These are phyloP conservation scores for Marcusenius ussheri DNA, from an alignment of 2,113 vertebrate species.

Conservation along the genomic window DNA sequence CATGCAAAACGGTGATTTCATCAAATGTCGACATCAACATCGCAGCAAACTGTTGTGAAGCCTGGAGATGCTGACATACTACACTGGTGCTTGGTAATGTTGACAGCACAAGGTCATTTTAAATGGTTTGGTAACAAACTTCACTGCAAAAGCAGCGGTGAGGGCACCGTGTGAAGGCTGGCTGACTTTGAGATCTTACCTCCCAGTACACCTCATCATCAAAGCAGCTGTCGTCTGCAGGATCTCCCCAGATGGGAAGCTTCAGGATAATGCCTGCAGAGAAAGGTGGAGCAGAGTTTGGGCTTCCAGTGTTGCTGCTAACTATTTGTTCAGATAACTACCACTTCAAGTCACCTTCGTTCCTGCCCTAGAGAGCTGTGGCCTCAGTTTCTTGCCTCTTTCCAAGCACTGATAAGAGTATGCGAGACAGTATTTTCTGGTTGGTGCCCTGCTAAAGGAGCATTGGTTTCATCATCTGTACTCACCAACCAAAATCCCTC, in stretches of 20 bases:
- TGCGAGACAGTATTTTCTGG: neutral
- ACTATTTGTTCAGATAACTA: neutral
- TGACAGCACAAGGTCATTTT: neutral
- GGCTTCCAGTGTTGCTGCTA: neutral
- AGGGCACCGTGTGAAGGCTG: neutral
- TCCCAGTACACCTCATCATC: conserved; percentile 87
- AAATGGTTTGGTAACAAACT: neutral
- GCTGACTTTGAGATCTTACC: conserved; percentile 57
- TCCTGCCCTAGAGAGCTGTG: neutral
- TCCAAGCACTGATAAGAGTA: neutral
- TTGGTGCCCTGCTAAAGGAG: neutral
- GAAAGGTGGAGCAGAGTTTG: neutral
- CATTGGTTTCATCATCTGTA: neutral
- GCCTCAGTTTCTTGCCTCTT: neutral
- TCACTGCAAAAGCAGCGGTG: neutral
- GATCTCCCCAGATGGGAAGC: conserved; percentile 82
- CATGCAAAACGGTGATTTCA: neutral
- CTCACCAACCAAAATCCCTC: conserved; percentile 83
- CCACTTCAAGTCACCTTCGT: neutral
- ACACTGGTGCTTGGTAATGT: neutral
- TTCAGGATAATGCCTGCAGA: conserved; percentile 76
- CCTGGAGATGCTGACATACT: too few relatives aligned
- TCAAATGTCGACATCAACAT: neutral
- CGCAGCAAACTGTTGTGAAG: neutral
- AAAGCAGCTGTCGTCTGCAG: conserved; percentile 82